A percentile compares a stretch with the other conserved stretches of the same genome.
These are phyloP conservation scores for Naja naja DNA, from an alignment of 2,113 vertebrate species.

Conservation along the genomic window DNA sequence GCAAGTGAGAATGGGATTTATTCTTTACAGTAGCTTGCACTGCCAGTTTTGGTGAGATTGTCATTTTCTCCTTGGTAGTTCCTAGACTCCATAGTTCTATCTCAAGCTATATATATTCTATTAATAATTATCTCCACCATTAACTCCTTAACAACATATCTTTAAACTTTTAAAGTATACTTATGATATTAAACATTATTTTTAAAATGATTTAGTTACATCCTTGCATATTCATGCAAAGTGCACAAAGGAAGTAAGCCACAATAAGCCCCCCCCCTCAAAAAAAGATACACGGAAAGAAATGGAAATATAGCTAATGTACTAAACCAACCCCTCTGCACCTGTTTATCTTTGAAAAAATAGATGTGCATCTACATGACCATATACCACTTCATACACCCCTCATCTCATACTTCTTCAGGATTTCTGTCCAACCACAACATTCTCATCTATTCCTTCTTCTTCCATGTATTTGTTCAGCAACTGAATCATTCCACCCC, in stretches of 20 bases:
- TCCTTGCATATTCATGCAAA: background rate
- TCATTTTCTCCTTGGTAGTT: background rate
- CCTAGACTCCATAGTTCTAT: background rate
- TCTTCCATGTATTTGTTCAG: background rate
- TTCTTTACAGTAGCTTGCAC: background rate
- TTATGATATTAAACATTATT: background rate
- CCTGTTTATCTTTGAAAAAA: background rate
- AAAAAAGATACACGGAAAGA: background rate
- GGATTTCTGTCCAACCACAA: background rate
- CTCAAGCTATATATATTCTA: background rate
- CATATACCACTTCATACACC: background rate
- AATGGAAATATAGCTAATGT: background rate
- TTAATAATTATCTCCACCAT: constrained; percentile 47
- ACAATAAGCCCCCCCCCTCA: background rate
- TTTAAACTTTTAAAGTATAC: constrained; percentile 9
- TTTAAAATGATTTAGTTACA: background rate
- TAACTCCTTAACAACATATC: constrained; percentile 33
- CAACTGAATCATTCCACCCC: background rate
- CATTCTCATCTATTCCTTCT: background rate
- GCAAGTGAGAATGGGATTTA: background rate
- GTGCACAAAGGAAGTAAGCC: background rate
- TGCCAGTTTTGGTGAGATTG: background rate
- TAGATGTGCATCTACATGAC: background rate
- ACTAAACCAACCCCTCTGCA: background rate
- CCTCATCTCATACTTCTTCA: background rate